Evolutionary conservation across 1,140 invertebrate species (phyloP), one percentile per base, ranked within the genome.

Genomic region (Drosophila arawakana): DNA sequence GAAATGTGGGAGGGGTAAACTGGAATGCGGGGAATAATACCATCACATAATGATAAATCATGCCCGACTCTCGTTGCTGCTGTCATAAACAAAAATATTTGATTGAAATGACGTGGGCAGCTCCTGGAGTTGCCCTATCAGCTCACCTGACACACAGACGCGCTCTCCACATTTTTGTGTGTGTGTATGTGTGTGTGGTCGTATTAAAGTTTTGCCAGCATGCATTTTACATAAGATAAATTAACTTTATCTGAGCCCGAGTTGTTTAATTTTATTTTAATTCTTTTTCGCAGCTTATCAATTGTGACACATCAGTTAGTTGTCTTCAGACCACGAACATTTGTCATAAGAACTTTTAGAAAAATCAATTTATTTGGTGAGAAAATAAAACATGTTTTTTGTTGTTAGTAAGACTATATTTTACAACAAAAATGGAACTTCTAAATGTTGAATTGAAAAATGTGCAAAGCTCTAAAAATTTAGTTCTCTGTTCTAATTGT

Each of bases 31-130:
- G 13, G 37, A n/a, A 30, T 30, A 30, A 44, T 8, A 43, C 18
- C 39, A 65, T 74, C 80, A 63, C 61, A 82, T 82, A 82, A 82
- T 82, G 80, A 82, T 82, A 82, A 82, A 82, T 82, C 80, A 82
- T 82, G 61, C 57, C 62, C 8, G 41, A 71, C 59, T 47, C 67
- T 69, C 65, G 54, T 46, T 57, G 49, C 69, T 58, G 80, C 74
- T 82, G 80, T 82, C 80, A 82, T 78, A 82, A 82, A 78, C 80
- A 82, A 82, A 74, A 78, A 78, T 76, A 78, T 82, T 82, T 82
- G 80, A 82, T 82, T 82, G 80, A 82, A 82, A 82, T 82, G 73
- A 81, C 55, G 34, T 47, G 71, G 71, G 57, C 50, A 67, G 78
- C 46, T 43, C 9, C 18, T n/a, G 37, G 18, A 37, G 41, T 43